Base-by-base conservation (phyloP, 2,113 vertebrate species). In the Corythornis cristatus region DNA sequence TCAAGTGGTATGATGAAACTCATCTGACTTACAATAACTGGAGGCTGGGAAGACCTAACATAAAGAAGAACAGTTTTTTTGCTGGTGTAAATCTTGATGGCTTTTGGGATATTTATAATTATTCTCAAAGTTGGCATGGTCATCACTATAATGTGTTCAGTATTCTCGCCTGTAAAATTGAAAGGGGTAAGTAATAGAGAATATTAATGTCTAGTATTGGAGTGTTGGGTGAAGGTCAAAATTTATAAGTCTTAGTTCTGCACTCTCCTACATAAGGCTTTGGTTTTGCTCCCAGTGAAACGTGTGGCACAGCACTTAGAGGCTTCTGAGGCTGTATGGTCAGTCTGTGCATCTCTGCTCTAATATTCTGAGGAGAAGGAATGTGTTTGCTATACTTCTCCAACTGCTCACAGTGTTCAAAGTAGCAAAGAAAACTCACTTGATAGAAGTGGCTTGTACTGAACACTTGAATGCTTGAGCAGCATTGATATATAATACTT, bases 141-240 rank as follows among this genome's bases (percentile, higher is more conserved):
- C 72, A 88, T 22, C 90, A 94, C 51, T 98, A 99, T 95, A 97
- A 97, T 42, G 98, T 99, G 82, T 97, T 96, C 64, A 98, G 97
- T 75, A 98, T 99, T 76, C 98, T 99, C 15, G 97, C 98, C 96
- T 99, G 99, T 97, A 99, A 99, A 97, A 98, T 99, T 4, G 99
- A 99, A 96, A 96, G 98, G 20, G 98, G 99, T 99, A 97, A 96
- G 98, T 95, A 43, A 15, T 17, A 53, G 29, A 80, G 50, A 61
- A 48, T 22, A 53, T 18, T 7, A 28, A 8, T 18, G 11, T 45
- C 8, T 60, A 46, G 19, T 43, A 31, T 37, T 46, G 15, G 29
- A 29, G 19, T n/a, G 25, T 54, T 72, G 76, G 29, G 40, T 73
- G 64, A 77, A 35, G 28, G 22, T 66, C 20, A 9, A 81, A 40